phyloP scores from a whole-genome alignment of 2,888 invertebrate genomes.

The Notodonta dromedarius region DNA sequence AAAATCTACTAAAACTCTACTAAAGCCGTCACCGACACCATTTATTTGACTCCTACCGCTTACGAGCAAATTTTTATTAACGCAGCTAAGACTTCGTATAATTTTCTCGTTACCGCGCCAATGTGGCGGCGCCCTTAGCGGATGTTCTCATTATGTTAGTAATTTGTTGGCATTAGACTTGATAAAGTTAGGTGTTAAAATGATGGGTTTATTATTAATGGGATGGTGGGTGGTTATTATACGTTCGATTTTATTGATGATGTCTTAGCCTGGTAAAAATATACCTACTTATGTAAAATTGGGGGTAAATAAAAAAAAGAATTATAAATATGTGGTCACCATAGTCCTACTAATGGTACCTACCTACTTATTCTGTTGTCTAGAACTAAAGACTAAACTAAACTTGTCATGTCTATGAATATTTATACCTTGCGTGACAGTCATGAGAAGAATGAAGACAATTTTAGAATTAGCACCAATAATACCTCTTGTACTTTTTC shows the following conservation, averaged over 20 bases:
- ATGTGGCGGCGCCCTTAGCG: slow-evolving; percentile 52
- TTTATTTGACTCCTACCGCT: slow-evolving; percentile 61
- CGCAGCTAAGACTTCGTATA: slow-evolving; percentile 77
- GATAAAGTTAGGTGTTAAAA: slow-evolving; percentile 44
- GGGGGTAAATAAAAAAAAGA: too few relatives aligned
- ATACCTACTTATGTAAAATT: too few relatives aligned
- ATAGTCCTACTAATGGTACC: too few relatives aligned
- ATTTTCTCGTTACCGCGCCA: slow-evolving; percentile 74
- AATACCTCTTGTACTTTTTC: too few relatives aligned
- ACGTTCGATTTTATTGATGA: slow-evolving; percentile 8
- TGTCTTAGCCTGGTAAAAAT: too few relatives aligned
- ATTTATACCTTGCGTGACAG: too few relatives aligned
- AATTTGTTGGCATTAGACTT: slow-evolving; percentile 59
- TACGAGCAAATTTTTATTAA: slow-evolving; percentile 78
- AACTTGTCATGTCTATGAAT: too few relatives aligned
- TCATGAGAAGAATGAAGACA: too few relatives aligned
- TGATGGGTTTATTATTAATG: slow-evolving; percentile 24
- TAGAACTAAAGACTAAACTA: too few relatives aligned
- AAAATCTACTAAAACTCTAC: neutral
- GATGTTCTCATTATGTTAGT: slow-evolving; percentile 53
- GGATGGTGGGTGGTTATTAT: slow-evolving; percentile 10
- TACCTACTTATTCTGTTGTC: too few relatives aligned
- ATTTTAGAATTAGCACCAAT: too few relatives aligned
- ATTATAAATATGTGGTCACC: too few relatives aligned
- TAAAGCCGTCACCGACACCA: slow-evolving; percentile 28